These are phyloP conservation scores for Podabrus alpinus DNA, from an alignment of 2,888 invertebrate species.

Conservation along the genomic window DNA sequence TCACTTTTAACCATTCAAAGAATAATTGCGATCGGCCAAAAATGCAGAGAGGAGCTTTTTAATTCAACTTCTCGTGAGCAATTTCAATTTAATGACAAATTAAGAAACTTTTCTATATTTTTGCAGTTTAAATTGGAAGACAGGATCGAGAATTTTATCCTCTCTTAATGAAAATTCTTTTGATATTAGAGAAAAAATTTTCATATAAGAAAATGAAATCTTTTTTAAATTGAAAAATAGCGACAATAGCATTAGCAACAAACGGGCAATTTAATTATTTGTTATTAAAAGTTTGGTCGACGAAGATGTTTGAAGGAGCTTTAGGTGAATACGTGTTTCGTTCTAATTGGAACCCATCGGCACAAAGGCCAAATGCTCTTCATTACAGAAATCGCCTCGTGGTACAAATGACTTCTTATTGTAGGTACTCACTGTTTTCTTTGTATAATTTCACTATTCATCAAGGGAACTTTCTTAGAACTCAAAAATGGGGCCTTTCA, in stretches of 20 bases:
- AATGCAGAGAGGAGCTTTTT: not conserved
- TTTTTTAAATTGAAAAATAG: not conserved
- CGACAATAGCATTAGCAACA: not conserved
- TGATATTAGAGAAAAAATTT: not conserved
- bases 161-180: not conserved
- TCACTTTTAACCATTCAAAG: not conserved
- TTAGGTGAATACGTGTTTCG: not conserved
- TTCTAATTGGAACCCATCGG: not conserved
- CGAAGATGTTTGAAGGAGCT: not conserved
- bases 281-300: not conserved
- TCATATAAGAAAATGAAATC: not conserved
- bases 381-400: not conserved
- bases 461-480: not conserved
- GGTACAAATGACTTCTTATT: not conserved
- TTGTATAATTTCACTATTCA: not conserved
- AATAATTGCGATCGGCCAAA: not conserved
- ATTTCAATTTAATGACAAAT: too few species aligned
- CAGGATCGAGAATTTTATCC: not conserved
- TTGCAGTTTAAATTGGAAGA: too few species aligned
- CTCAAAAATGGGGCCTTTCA: not conserved
- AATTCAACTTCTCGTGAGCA: not conserved
- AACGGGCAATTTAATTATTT: not conserved
- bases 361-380: not conserved
- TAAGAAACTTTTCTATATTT: not conserved
- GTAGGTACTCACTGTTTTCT: not conserved